phyloP scores from a whole-genome alignment of 2,888 invertebrate species.

The Anagyrus pseudococci region DNA sequence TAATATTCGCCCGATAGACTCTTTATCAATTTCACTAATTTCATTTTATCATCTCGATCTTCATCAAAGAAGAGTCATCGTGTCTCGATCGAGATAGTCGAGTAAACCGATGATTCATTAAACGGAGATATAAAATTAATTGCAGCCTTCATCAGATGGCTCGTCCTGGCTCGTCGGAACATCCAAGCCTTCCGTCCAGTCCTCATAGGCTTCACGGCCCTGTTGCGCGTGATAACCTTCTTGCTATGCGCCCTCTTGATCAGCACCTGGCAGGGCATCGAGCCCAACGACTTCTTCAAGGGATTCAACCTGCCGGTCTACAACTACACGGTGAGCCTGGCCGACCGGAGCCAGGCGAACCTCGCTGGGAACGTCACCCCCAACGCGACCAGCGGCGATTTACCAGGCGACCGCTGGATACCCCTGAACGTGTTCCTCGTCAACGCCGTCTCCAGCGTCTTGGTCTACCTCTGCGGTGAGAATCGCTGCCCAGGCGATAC shows the following conservation, averaged over 20 bases:
- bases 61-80: neutral
- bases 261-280: conserved; percentile 55
- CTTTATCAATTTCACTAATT: no score
- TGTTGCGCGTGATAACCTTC: conserved; percentile 81
- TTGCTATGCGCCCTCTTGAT: conserved; percentile 70
- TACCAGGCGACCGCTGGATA: conserved; percentile 32
- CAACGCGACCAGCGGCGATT: neutral
- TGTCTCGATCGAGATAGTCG: no score
- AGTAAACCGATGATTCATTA: neutral
- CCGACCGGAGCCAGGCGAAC: neutral
- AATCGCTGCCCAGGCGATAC: no score
- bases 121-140: neutral
- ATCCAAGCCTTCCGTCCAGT: conserved; percentile 73
- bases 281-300: conserved; percentile 49
- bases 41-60: neutral
- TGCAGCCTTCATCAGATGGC: conserved; percentile 18
- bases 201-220: conserved; percentile 74
- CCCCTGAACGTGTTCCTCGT: conserved; percentile 70
- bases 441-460: conserved; percentile 72
- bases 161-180: conserved; percentile 60
- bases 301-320: conserved; percentile 41
- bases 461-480: conserved; percentile 69
- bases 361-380: no score
- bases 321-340: conserved; percentile 45
- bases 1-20: no score